Percentiles rank a stretch among this genome's conserved stretches.
These are phyloP conservation scores for Lepidochitona cinerea DNA, from an alignment of 2,888 invertebrate genomes.

Conservation along the genomic window DNA sequence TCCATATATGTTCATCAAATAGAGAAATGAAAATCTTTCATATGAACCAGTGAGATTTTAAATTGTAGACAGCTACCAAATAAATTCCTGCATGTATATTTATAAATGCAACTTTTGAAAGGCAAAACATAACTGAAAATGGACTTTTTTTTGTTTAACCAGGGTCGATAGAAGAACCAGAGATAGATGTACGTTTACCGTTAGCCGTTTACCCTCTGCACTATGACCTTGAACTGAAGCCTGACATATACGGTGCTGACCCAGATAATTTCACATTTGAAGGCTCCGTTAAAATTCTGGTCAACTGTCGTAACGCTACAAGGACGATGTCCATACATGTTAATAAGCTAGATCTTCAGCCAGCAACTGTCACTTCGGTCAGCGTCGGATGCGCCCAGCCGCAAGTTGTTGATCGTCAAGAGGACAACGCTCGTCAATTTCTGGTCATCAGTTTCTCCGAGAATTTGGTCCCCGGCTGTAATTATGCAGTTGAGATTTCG, in stretches of 20 bases:
- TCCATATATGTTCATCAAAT: no score
- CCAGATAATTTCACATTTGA: constrained; percentile 38
- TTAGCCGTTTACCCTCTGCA: constrained; percentile 36
- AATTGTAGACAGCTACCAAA: no score
- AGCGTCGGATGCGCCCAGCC: constrained; percentile 10
- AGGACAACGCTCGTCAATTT: constrained; percentile 27
- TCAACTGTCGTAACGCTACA: constrained; percentile 65
- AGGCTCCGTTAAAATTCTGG: constrained; percentile 37
- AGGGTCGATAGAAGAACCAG: background rate
- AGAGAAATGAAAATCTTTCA: no score
- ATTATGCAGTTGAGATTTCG: constrained; percentile 79
- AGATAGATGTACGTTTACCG: constrained; percentile 8
- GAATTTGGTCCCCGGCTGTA: constrained; percentile 75
- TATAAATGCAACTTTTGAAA: background rate
- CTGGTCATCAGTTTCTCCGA: constrained; percentile 76
- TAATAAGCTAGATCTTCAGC: constrained; percentile 79
- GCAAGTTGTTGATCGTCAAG: background rate
- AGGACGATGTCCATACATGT: constrained; percentile 83
- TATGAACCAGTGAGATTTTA: no score
- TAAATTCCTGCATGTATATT: background rate
- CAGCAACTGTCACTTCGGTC: constrained; percentile 72
- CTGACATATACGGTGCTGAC: constrained; percentile 45
- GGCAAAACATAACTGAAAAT: background rate
- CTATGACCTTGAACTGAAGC: constrained; percentile 48
- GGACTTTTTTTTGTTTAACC: background rate